Percentiles rank a stretch among this genome's conserved stretches.
Evolutionary conservation across 2,888 invertebrate species (phyloP).

Genomic region (Polyommatus iphigenia): DNA sequence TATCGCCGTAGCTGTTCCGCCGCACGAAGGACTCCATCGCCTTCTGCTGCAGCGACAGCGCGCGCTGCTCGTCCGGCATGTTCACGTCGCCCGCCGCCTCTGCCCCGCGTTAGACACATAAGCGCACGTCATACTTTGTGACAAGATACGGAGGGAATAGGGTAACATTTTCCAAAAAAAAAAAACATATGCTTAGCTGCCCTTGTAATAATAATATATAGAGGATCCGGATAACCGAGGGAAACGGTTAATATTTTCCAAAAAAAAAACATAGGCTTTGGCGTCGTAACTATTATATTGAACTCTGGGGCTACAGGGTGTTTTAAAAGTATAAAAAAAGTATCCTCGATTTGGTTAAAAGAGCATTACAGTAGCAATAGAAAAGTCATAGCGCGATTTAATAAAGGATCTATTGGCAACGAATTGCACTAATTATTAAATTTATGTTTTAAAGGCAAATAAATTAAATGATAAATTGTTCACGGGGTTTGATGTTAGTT

Average conservation of each 20-base stretch:
- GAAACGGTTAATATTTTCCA: not conserved
- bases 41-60: constrained; percentile 74
- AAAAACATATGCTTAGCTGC: too few relatives aligned
- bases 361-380: not conserved
- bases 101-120: constrained; percentile 58
- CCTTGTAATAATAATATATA: too few relatives aligned
- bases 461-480: too few relatives aligned
- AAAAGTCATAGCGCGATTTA: not conserved
- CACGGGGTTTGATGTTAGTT: too few relatives aligned
- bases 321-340: not conserved
- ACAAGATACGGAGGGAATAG: constrained; percentile 31
- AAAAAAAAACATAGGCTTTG: not conserved
- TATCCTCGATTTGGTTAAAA: not conserved
- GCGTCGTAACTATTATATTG: too few relatives aligned
- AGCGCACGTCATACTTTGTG: constrained; percentile 40
- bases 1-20: constrained; percentile 87
- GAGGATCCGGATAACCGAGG: too few relatives aligned
- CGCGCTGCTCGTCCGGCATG: constrained; percentile 80
- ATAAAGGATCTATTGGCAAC: not conserved
- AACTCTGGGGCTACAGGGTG: not conserved
- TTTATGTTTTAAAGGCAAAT: not conserved
- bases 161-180: not conserved
- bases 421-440: not conserved
- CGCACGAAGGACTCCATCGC: constrained; percentile 84
- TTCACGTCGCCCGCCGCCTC: constrained; percentile 61